These are phyloP conservation scores for Phenganax marumi DNA, from an alignment of 92 coral and sea anemone genomes.

Conservation along the genomic window DNA sequence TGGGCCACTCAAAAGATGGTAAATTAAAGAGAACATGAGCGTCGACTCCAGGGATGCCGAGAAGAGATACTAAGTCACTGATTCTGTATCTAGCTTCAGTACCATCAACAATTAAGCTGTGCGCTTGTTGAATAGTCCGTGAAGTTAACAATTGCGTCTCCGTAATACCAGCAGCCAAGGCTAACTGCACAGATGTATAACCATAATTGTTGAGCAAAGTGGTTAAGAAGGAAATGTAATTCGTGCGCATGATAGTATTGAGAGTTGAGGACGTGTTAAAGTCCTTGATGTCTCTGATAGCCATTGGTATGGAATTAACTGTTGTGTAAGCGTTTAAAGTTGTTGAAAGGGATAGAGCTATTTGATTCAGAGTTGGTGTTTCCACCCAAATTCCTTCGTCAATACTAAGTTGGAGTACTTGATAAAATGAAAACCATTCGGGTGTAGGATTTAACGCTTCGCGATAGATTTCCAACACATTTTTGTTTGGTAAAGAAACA, in stretches of 20 bases:
- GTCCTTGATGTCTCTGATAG: not conserved
- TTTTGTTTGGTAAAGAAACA: not conserved
- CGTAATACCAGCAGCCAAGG: slow-evolving; percentile 15
- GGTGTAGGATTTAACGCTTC: not conserved
- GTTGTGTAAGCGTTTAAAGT: not conserved
- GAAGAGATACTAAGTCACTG: slow-evolving; percentile 1
- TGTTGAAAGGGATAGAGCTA: not conserved
- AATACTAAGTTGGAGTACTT: slow-evolving; percentile 17
- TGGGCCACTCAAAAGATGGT: slow-evolving; percentile 31
- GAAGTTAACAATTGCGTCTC: not conserved
- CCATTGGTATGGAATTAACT: slow-evolving; percentile 22
- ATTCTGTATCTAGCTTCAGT: slow-evolving; percentile 17
- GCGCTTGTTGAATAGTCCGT: slow-evolving; percentile 25
- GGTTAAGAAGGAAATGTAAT: slow-evolving; percentile 22
- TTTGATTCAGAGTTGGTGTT: slow-evolving; percentile 20
- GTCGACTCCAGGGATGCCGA: slow-evolving; percentile 25
- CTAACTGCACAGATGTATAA: slow-evolving; percentile 2
- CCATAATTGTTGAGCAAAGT: slow-evolving; percentile 27
- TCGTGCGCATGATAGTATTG: slow-evolving; percentile 7
- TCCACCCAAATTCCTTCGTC: slow-evolving; percentile 36
- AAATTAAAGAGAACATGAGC: slow-evolving; percentile 21
- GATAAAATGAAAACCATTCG: slow-evolving; percentile 22
- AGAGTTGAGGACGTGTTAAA: slow-evolving; percentile 15
- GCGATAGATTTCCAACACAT: too few relatives aligned
- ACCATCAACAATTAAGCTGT: not conserved